Evolutionary conservation across 2,888 invertebrate genomes (phyloP).

Genomic region (Erebia palarica): DNA sequence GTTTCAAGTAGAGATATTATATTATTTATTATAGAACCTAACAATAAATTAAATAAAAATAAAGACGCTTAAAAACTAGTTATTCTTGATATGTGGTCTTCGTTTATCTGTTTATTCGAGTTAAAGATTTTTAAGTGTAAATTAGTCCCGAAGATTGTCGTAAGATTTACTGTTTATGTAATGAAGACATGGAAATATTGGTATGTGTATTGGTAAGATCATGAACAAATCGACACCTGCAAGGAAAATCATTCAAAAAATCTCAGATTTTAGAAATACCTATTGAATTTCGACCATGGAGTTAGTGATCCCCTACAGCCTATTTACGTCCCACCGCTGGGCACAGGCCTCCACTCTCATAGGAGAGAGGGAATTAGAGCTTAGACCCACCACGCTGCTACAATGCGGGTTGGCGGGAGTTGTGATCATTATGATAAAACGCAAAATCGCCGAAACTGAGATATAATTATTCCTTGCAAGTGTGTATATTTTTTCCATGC

Average conservation of each 20-base stretch:
- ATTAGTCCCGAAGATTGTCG: neutral
- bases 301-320: no score
- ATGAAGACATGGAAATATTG: neutral
- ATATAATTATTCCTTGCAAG: no score
- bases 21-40: neutral
- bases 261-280: no score
- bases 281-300: neutral
- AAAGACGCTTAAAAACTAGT: conserved; percentile 1
- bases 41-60: neutral
- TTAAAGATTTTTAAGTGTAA: neutral
- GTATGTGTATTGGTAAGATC: neutral
- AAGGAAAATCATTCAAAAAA: no score
- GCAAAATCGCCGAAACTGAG: neutral
- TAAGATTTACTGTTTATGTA: neutral
- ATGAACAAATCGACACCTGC: no score
- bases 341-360: no score
- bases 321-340: no score
- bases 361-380: no score
- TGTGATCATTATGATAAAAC: neutral
- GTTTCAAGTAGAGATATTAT: neutral
- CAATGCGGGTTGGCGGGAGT: no score
- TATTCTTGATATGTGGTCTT: neutral
- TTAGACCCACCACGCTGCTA: no score
- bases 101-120: conserved; percentile 1
- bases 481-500: no score